phyloP scores from a whole-genome alignment of 1,140 invertebrate species.

The Carposina sasakii region DNA sequence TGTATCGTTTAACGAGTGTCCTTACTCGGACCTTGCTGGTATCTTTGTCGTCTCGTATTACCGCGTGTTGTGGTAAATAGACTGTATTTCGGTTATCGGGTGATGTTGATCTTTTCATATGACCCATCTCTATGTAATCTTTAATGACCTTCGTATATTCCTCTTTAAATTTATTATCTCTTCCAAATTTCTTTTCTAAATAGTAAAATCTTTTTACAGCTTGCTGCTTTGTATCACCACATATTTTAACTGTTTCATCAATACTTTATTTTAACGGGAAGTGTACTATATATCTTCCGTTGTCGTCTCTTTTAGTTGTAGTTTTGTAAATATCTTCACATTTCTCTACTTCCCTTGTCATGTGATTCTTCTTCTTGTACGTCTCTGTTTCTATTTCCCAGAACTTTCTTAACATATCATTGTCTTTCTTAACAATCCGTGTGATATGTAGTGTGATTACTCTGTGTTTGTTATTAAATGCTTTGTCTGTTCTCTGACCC shows the following conservation, averaged over 20 bases:
- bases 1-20: conserved; percentile 20
- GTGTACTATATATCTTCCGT: conserved; percentile 27
- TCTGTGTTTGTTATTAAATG: conserved; percentile 5
- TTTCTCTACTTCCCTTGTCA: conserved; percentile 24
- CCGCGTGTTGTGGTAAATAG: conserved; percentile 27
- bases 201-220: conserved; percentile 7
- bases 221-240: conserved; percentile 22
- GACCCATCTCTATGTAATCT: conserved; percentile 17
- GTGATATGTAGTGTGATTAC: conserved; percentile 6
- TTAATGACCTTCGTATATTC: conserved; percentile 12
- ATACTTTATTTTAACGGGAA: conserved; percentile 20
- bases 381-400: conserved; percentile 28
- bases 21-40: conserved; percentile 26
- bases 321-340: conserved; percentile 25
- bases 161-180: not conserved
- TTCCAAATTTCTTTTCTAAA: conserved; percentile 10
- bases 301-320: conserved; percentile 20
- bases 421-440: conserved; percentile 20
- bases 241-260: conserved; percentile 19
- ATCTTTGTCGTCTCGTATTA: conserved; percentile 28
- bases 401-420: conserved; percentile 25
- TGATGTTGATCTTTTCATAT: conserved; percentile 19
- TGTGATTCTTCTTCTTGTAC: conserved; percentile 16
- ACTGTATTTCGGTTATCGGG: conserved; percentile 7
- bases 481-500: conserved; percentile 15